Conservation (phyloP, 2,113 vertebrate genomes). For the Hippocampus barbouri region DNA sequence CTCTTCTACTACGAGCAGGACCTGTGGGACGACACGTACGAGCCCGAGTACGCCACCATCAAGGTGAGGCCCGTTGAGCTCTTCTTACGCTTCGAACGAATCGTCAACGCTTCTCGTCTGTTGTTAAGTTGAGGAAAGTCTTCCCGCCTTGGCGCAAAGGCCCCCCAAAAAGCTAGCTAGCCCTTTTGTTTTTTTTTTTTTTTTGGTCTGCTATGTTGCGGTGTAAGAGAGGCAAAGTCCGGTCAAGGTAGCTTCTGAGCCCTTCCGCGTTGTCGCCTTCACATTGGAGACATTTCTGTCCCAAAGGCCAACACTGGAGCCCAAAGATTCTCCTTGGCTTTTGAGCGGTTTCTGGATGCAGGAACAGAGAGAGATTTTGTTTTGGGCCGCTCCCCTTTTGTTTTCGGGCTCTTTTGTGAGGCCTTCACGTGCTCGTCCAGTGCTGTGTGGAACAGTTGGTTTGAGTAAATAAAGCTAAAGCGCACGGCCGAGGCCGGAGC, state of each 20-base stretch:
- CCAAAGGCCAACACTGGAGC: slow-evolving; percentile 9
- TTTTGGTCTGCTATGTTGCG: too few relatives aligned
- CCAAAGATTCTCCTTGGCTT: slow-evolving; percentile 18
- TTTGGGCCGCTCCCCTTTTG: slow-evolving; percentile 40
- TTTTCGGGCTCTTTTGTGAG: slow-evolving; percentile 54
- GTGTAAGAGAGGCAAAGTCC: neutral
- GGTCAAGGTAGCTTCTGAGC: slow-evolving; percentile 36
- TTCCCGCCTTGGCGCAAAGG: too few relatives aligned
- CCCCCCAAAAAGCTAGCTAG: too few relatives aligned
- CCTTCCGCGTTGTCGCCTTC: slow-evolving; percentile 37
- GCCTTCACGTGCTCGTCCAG: slow-evolving; percentile 55
- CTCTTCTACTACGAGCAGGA: slow-evolving; percentile 97
- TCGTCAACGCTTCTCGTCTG: too few relatives aligned
- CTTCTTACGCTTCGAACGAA: neutral
- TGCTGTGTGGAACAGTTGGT: slow-evolving; percentile 32
- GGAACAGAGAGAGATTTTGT: slow-evolving; percentile 23
- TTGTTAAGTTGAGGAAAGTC: too few relatives aligned
- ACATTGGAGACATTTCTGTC: slow-evolving; percentile 31
- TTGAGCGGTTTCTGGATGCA: slow-evolving; percentile 61
- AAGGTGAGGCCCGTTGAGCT: slow-evolving; percentile 77
- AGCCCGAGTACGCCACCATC: slow-evolving; percentile 95
- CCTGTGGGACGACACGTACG: slow-evolving; percentile 93
- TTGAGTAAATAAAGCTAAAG: slow-evolving; percentile 65
- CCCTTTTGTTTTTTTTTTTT: too few relatives aligned
- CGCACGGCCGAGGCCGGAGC: slow-evolving; percentile 28